These are phyloP conservation scores for Oxyruncus cristatus DNA, from an alignment of 2,113 vertebrate species.

Conservation along the genomic window DNA sequence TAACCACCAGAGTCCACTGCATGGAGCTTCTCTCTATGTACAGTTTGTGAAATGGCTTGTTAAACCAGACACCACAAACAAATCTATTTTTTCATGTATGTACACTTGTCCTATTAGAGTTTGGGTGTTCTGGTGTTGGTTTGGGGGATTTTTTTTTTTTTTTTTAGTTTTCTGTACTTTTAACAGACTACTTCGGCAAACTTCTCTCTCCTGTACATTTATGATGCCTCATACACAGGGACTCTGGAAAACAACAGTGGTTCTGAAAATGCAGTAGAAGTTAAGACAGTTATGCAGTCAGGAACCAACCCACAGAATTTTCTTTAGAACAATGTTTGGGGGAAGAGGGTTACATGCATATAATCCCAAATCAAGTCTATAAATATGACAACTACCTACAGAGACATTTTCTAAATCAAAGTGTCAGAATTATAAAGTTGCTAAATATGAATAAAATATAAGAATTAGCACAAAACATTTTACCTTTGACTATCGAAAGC, in stretches of 20 bases:
- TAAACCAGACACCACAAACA: not conserved
- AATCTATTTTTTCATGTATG: accelerated
- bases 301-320: not conserved
- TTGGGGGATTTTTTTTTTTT: not conserved
- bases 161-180: not conserved
- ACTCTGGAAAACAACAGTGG: not conserved
- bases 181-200: not conserved
- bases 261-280: not conserved
- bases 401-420: not conserved
- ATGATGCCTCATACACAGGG: not conserved
- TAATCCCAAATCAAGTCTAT: not conserved
- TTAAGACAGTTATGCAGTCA: not conserved
- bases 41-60: not conserved
- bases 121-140: not conserved
- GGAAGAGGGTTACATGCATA: not conserved
- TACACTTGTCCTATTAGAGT: not conserved
- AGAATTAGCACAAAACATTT: not conserved
- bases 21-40: not conserved
- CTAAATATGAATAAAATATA: not conserved
- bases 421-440: not conserved
- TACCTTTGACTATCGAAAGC: constrained; percentile 90
- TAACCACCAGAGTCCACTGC: not conserved
- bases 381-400: not conserved
- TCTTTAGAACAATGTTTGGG: not conserved
- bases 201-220: not conserved